Conservation (phyloP, 2,888 invertebrate species). For the Ormyrus pomaceus region DNA sequence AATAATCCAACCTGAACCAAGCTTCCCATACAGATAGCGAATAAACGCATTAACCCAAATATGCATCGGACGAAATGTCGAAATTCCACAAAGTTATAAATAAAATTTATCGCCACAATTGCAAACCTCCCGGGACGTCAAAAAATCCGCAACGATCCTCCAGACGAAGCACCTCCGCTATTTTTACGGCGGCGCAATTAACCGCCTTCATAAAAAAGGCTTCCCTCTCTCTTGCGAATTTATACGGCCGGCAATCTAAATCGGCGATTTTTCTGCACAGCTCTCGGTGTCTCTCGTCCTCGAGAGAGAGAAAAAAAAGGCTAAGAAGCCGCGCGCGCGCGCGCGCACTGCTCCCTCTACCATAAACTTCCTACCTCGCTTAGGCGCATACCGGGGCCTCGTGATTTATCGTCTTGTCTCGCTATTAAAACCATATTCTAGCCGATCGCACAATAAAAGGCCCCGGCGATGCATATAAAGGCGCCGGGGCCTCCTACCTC, state of each 20-base stretch:
- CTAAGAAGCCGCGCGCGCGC: too few species aligned
- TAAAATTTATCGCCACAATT: too few species aligned
- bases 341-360: neutral
- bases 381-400: slow-evolving; percentile 17
- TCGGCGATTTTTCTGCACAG: slow-evolving; percentile 30
- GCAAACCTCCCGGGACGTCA: too few species aligned
- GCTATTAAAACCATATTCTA: slow-evolving; percentile 51
- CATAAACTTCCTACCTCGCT: slow-evolving; percentile 13
- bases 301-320: neutral
- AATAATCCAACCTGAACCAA: too few species aligned
- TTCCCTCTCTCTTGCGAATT: neutral
- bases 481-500: slow-evolving; percentile 5
- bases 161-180: neutral
- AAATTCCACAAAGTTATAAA: too few species aligned
- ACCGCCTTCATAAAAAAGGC: neutral
- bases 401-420: slow-evolving; percentile 51
- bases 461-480: slow-evolving; percentile 29
- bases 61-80: too few species aligned
- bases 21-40: too few species aligned
- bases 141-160: too few species aligned
- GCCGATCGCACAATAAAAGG: slow-evolving; percentile 48
- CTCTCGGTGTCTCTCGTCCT: neutral
- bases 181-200: slow-evolving; percentile 8
- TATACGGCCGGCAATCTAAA: slow-evolving; percentile 23
- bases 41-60: too few species aligned